Conservation (phyloP, 2,797 vertebrate species). For the Notoglanidium macrostoma region DNA sequence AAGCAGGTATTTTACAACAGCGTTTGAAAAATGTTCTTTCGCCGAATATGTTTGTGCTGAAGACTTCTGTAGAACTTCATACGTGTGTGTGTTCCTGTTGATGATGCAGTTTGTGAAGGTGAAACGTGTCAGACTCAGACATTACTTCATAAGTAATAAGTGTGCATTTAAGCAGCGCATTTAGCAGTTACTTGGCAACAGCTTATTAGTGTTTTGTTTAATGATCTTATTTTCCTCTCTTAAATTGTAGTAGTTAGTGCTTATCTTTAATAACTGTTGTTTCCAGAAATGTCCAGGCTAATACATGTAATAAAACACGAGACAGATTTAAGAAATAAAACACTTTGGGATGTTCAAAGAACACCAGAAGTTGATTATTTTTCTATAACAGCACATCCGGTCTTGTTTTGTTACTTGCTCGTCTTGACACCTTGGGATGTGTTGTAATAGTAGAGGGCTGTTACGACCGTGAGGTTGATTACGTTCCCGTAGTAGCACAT, state of each 20-base stretch:
- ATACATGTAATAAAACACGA: not conserved
- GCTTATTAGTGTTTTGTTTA: conserved; percentile 20
- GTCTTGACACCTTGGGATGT: not conserved
- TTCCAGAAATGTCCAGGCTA: not conserved
- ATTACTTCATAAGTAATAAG: not conserved
- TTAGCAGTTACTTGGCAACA: conserved; percentile 16
- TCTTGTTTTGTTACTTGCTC: not conserved
- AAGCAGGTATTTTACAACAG: conserved; percentile 70
- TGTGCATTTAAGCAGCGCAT: not conserved
- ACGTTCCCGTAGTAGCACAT: not conserved
- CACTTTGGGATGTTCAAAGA: not conserved
- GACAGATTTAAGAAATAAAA: not conserved
- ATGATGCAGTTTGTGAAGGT: not conserved
- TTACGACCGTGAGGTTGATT: not conserved
- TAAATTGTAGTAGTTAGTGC: not conserved
- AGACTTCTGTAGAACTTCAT: not conserved
- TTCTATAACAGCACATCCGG: not conserved
- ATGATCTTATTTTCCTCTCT: not conserved
- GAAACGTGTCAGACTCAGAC: not conserved
- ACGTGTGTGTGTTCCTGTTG: not conserved
- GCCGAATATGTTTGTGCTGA: conserved; percentile 22
- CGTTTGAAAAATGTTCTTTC: conserved; percentile 47
- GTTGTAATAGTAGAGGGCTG: not conserved
- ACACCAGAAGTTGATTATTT: not conserved
- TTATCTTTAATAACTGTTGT: not conserved